Percentiles rank a stretch among this genome's conserved stretches.
phyloP scores from a whole-genome alignment of 2,113 vertebrate genomes.

The Hemicordylus capensis region DNA sequence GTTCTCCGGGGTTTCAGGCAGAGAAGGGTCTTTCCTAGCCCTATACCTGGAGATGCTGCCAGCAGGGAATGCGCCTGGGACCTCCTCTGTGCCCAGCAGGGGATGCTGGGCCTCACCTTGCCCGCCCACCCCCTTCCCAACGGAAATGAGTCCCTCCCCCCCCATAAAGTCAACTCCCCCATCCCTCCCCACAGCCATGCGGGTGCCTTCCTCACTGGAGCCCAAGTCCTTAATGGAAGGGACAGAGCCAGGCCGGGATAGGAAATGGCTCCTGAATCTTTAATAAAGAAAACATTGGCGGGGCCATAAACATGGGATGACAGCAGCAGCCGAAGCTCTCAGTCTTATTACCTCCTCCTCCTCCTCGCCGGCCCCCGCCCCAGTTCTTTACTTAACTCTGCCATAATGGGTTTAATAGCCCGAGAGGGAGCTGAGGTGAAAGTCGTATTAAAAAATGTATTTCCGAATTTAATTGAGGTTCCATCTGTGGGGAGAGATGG shows the following conservation, averaged over 20 bases:
- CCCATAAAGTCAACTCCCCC: not conserved
- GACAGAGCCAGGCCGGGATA: constrained; percentile 37
- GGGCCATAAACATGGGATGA: constrained; percentile 73
- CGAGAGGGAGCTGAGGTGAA: constrained; percentile 74
- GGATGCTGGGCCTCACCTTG: no score
- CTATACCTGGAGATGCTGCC: not conserved
- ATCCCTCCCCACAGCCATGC: not conserved
- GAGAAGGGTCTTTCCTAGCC: no score
- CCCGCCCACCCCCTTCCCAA: not conserved
- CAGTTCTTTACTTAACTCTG: constrained; percentile 75
- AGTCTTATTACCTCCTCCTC: constrained; percentile 55
- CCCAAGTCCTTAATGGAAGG: constrained; percentile 60
- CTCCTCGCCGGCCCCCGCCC: not conserved
- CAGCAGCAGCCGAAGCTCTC: constrained; percentile 64
- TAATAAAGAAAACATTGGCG: constrained; percentile 73
- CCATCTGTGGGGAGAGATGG: constrained; percentile 60
- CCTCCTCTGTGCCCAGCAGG: no score
- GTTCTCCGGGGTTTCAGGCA: not conserved
- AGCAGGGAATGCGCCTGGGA: not conserved
- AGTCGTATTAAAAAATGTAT: constrained; percentile 76
- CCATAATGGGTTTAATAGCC: constrained; percentile 76
- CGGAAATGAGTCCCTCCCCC: not conserved
- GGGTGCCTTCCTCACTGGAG: not conserved
- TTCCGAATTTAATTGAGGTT: constrained; percentile 75
- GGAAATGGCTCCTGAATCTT: constrained; percentile 76